Evolutionary conservation across 2,113 vertebrate genomes (phyloP).

Genomic region (Donacobius atricapilla): DNA sequence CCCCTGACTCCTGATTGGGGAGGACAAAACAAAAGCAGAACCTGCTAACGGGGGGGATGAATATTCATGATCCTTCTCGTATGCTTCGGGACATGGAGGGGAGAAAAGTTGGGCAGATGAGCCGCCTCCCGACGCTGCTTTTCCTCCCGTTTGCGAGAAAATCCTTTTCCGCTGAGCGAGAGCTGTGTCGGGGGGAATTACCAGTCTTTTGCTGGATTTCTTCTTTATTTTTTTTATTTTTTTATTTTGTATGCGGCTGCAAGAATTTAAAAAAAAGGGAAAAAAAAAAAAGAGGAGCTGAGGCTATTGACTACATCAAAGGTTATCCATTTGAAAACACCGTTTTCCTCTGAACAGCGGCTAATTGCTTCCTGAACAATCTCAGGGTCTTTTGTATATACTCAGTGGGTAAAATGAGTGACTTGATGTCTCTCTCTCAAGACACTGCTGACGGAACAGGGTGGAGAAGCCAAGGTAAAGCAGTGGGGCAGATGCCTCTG

Average conservation of each 20-base stretch:
- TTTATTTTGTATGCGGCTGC: not conserved
- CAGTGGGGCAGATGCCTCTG: conserved; percentile 13
- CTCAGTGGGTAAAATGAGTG: conserved; percentile 62
- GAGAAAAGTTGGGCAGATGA: conserved; percentile 59
- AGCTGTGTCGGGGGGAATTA: not conserved
- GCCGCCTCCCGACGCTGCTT: not conserved
- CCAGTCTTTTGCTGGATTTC: not conserved
- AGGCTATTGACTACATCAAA: conserved; percentile 68
- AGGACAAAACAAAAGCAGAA: conserved; percentile 45
- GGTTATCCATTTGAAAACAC: conserved; percentile 74
- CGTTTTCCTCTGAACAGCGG: conserved; percentile 58
- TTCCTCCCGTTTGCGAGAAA: not conserved
- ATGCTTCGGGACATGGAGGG: not conserved
- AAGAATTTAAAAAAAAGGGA: not conserved
- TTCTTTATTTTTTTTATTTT: not conserved
- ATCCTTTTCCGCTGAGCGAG: conserved; percentile 26
- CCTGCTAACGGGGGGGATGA: not conserved
- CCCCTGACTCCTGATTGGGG: conserved; percentile 7
- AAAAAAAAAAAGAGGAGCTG: not conserved
- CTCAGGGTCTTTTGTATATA: conserved; percentile 68
- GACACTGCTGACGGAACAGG: conserved; percentile 14
- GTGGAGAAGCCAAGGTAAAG: conserved; percentile 24
- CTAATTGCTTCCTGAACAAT: conserved; percentile 72
- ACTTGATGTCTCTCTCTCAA: conserved; percentile 42
- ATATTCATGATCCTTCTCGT: conserved; percentile 6